phyloP scores from a whole-genome alignment of 2,113 vertebrate species.

The Xenopus laevis region DNA sequence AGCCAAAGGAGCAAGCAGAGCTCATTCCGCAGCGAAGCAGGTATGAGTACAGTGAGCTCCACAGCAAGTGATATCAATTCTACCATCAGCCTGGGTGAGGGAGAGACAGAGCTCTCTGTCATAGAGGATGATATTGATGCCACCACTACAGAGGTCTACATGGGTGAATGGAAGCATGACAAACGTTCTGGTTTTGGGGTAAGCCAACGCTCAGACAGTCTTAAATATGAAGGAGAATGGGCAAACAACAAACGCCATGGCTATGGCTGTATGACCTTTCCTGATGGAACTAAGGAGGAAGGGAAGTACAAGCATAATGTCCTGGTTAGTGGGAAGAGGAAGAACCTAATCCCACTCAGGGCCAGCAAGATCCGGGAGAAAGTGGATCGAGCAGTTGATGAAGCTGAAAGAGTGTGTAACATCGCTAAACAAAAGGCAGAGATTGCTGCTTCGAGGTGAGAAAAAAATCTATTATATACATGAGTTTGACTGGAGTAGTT shows the following conservation, averaged over 20 bases:
- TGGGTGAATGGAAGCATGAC: constrained; percentile 93
- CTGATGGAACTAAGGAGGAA: constrained; percentile 93
- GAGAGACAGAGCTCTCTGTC: constrained; percentile 75
- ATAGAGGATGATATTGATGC: constrained; percentile 87
- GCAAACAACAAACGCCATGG: constrained; percentile 88
- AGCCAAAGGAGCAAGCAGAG: constrained; percentile 98
- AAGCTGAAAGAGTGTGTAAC: constrained; percentile 84
- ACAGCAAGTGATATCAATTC: constrained; percentile 93
- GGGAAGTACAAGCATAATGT: constrained; percentile 97
- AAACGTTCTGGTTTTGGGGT: constrained; percentile 88
- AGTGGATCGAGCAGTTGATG: constrained; percentile 90
- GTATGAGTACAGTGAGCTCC: constrained; percentile 94
- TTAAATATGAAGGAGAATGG: constrained; percentile 93
- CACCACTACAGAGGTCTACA: constrained; percentile 91
- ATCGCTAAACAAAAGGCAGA: constrained; percentile 94
- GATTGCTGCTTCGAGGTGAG: constrained; percentile 93
- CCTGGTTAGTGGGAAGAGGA: constrained; percentile 91
- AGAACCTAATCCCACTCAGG: constrained; percentile 93
- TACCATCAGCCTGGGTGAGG: constrained; percentile 92
- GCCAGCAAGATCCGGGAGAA: constrained; percentile 97
- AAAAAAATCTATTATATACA: too few relatives aligned
- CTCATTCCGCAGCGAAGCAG: constrained; percentile 96
- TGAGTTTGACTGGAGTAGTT: too few relatives aligned
- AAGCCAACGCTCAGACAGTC: constrained; percentile 88
- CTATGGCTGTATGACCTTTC: constrained; percentile 95